Evolutionary conservation across 2,888 invertebrate genomes (phyloP).

Genomic region (Leptinotarsa juncta): DNA sequence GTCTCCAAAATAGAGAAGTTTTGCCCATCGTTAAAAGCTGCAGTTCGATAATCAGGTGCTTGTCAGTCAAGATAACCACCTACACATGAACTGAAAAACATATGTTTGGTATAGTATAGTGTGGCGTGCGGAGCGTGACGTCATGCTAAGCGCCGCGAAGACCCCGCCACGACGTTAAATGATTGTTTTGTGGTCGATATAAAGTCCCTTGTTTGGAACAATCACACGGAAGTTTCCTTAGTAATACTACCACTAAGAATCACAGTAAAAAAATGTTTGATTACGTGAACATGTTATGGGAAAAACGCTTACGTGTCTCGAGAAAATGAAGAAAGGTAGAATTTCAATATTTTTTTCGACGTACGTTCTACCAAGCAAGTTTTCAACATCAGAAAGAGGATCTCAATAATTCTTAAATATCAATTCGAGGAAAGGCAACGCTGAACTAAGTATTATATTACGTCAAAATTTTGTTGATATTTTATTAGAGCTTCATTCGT

Average conservation of each 20-base stretch:
- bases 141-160: constrained; percentile 49
- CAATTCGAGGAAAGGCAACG: too few species aligned
- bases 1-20: neutral
- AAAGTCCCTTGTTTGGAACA: constrained; percentile 1
- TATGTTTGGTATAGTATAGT: constrained; percentile 48
- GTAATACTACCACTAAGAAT: neutral
- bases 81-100: constrained; percentile 41
- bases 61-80: neutral
- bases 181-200: constrained; percentile 46
- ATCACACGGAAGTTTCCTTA: neutral
- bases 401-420: too few species aligned
- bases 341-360: neutral
- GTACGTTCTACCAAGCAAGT: too few species aligned
- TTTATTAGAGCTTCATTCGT: too few species aligned
- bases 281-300: neutral
- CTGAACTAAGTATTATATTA: too few species aligned
- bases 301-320: neutral
- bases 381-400: too few species aligned
- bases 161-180: constrained; percentile 44
- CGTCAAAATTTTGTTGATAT: too few species aligned
- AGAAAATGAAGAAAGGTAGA: neutral
- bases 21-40: neutral
- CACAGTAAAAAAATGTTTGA: neutral
- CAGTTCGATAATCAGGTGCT: neutral
- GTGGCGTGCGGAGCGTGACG: constrained; percentile 48